Conservation (phyloP, 2,113 vertebrate genomes). For the Potamarius usumacintae region DNA sequence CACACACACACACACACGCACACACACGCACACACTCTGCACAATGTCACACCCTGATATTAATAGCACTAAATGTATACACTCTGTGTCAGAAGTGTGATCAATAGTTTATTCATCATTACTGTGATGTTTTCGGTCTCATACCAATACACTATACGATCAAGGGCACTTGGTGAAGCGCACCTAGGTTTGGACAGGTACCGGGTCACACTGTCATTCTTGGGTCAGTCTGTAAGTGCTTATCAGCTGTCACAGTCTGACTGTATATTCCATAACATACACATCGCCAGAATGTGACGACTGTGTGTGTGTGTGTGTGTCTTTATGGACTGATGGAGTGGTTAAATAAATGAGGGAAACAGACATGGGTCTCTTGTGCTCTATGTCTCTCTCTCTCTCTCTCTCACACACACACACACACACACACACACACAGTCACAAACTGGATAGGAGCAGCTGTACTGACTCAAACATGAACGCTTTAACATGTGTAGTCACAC, state of each 20-base stretch:
- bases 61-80: background rate
- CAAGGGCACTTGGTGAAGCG: background rate
- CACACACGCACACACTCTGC: background rate
- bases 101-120: background rate
- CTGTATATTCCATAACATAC: background rate
- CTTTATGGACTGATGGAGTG: background rate
- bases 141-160: background rate
- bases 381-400: background rate
- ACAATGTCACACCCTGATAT: background rate
- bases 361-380: slow-evolving; percentile 13
- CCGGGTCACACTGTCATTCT: background rate
- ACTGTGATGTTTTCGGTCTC: background rate
- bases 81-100: background rate
- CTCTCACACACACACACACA: slow-evolving; percentile 25
- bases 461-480: slow-evolving; percentile 27
- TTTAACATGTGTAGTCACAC: slow-evolving; percentile 48
- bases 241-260: background rate
- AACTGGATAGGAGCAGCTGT: slow-evolving; percentile 23
- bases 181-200: background rate
- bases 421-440: slow-evolving; percentile 14
- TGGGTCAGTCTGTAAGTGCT: background rate
- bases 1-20: background rate
- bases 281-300: background rate
- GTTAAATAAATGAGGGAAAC: slow-evolving; percentile 44
- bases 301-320: background rate